Percentiles rank a stretch among this genome's conserved stretches.
These are phyloP conservation scores for Apolygus lucorum DNA, from an alignment of 1,140 invertebrate species.

Conservation along the genomic window DNA sequence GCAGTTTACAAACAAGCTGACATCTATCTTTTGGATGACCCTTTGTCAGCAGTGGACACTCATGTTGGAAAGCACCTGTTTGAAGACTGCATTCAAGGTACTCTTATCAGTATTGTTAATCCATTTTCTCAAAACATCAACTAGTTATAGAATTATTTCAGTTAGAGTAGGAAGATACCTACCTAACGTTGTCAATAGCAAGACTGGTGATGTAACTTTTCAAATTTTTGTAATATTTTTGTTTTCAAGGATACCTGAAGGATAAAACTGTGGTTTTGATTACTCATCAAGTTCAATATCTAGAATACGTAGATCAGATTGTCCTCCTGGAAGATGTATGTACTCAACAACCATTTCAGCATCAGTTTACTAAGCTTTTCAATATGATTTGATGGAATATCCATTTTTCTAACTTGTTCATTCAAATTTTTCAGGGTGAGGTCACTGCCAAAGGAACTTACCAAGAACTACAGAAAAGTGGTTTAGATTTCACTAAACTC, in stretches of 20 bases:
- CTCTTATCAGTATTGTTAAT: no score
- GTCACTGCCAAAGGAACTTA: constrained; percentile 49
- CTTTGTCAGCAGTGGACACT: constrained; percentile 62
- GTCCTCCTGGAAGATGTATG: constrained; percentile 64
- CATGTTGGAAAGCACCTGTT: constrained; percentile 57
- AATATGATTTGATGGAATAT: no score
- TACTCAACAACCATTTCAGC: constrained; percentile 16
- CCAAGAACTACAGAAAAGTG: constrained; percentile 43
- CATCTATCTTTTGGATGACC: constrained; percentile 71
- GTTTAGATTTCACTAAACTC: constrained; percentile 47
- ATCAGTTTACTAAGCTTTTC: no score
- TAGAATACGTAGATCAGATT: constrained; percentile 64
- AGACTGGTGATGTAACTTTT: no score
- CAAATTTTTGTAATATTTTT: no score
- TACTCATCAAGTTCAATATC: constrained; percentile 76
- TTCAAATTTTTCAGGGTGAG: constrained; percentile 46
- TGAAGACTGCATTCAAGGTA: constrained; percentile 48
- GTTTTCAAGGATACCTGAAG: constrained; percentile 40
- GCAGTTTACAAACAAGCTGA: constrained; percentile 62
- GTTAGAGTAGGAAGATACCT: no score
- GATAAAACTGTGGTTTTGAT: constrained; percentile 64
- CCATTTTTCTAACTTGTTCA: no score
- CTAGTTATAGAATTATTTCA: no score
- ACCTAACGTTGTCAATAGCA: neutral
- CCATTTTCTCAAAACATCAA: no score